A percentile compares a stretch with the other conserved stretches of the same genome.
Conservation (phyloP, 1,140 invertebrate genomes). For the Saccostrea echinata region DNA sequence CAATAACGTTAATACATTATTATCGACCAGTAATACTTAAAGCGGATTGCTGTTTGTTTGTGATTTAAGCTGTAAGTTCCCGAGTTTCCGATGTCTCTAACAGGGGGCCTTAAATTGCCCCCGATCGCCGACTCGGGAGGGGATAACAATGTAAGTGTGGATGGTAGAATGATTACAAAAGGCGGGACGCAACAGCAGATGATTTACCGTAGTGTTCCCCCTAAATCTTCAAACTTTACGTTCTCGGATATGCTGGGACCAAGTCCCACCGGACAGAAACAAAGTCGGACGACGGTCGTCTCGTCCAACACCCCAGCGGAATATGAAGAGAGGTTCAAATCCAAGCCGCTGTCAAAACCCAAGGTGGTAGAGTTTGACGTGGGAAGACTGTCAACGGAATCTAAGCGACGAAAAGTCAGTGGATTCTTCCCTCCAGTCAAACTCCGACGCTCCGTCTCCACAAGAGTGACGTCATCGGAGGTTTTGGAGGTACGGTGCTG, state of each 20-base stretch:
- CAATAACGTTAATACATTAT: constrained; percentile 41
- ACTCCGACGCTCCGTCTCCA: constrained; percentile 47
- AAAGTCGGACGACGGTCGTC: constrained; percentile 54
- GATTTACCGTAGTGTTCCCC: constrained; percentile 66
- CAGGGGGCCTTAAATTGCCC: constrained; percentile 49
- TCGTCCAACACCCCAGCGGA: constrained; percentile 61
- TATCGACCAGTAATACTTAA: constrained; percentile 44
- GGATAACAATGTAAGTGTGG: background rate
- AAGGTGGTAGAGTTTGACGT: constrained; percentile 66
- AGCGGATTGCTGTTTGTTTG: constrained; percentile 50
- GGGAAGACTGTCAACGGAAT: constrained; percentile 35
- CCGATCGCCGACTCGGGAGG: constrained; percentile 46
- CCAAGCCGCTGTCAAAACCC: constrained; percentile 63
- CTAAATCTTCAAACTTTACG: constrained; percentile 60
- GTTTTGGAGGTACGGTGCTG: constrained; percentile 45
- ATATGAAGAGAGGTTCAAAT: constrained; percentile 62
- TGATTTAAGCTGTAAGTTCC: constrained; percentile 37
- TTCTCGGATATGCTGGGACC: constrained; percentile 63
- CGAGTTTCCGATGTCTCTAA: background rate
- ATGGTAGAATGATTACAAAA: constrained; percentile 36
- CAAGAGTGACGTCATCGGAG: constrained; percentile 13
- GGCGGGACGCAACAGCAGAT: constrained; percentile 36
- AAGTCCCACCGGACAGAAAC: constrained; percentile 39
- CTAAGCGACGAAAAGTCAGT: constrained; percentile 47
- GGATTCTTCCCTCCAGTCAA: constrained; percentile 65